Conservation (phyloP, 1,140 invertebrate genomes). For the Archegozetes longisetosus region DNA sequence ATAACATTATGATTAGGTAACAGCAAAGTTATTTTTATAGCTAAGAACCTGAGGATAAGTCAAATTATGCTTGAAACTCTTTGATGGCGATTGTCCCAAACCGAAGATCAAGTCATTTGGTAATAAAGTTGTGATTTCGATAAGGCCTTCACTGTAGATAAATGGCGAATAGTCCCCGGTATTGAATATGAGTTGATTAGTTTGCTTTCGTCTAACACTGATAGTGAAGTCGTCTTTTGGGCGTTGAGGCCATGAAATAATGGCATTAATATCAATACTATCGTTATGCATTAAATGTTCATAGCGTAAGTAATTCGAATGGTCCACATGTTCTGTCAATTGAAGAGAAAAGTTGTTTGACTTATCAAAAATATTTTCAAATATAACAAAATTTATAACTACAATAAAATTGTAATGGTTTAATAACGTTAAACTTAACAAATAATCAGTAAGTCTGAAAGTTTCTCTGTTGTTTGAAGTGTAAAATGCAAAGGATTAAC, state of each 20-base stretch:
- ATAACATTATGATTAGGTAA: not conserved
- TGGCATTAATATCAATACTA: not conserved
- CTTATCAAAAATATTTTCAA: not conserved
- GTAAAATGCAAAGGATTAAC: no score
- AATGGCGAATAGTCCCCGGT: conserved; percentile 6
- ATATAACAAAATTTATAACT: no score
- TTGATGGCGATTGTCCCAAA: conserved; percentile 2
- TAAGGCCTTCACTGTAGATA: conserved; percentile 2
- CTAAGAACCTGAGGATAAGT: not conserved
- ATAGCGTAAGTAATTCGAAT: not conserved
- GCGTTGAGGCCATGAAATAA: not conserved
- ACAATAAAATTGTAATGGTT: no score
- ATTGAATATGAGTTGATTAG: not conserved
- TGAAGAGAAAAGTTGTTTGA: not conserved
- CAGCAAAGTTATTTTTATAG: not conserved
- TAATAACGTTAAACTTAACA: no score
- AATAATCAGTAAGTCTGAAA: no score
- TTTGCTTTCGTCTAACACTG: not conserved
- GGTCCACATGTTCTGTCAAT: not conserved
- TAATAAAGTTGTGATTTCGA: conserved; percentile 6
- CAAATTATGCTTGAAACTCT: conserved; percentile 3
- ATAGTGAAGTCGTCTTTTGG: conserved; percentile 1
- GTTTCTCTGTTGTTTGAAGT: no score
- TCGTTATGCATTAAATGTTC: not conserved
- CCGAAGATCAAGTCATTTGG: conserved; percentile 9